Conservation (phyloP, 1,140 invertebrate genomes). For the Orussus abietinus region DNA sequence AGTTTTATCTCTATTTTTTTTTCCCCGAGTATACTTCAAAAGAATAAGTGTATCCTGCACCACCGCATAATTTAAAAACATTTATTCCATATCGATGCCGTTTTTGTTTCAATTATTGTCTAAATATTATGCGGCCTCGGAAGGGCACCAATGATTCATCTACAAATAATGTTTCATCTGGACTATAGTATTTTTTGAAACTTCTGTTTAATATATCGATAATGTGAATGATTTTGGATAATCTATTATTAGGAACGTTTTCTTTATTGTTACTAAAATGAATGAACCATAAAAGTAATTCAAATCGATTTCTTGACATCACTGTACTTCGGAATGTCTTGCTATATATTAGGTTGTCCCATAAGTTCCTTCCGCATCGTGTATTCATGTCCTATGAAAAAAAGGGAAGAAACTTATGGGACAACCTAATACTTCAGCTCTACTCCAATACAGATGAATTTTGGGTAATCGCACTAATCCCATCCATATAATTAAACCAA, state of each 20-base stretch:
- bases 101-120: conserved; percentile 33
- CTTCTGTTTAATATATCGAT: conserved; percentile 20
- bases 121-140: conserved; percentile 29
- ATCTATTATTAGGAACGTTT: conserved; percentile 20
- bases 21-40: conserved; percentile 26
- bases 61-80: conserved; percentile 29
- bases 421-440: conserved; percentile 5
- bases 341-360: too few relatives aligned
- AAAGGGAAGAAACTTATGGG: too few relatives aligned
- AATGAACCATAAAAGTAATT: conserved; percentile 14
- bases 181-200: conserved; percentile 28
- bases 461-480: conserved; percentile 22
- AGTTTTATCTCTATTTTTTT: conserved; percentile 11
- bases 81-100: conserved; percentile 29
- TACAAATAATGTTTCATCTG: conserved; percentile 33
- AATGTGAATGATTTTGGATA: conserved; percentile 19
- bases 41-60: conserved; percentile 22
- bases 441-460: conserved; percentile 32
- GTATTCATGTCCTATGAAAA: too few relatives aligned
- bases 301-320: conserved; percentile 28
- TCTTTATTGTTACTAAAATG: conserved; percentile 23
- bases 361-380: too few relatives aligned
- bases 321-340: conserved; percentile 14
- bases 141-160: conserved; percentile 45
- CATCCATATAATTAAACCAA: conserved; percentile 26